Base-by-base conservation (phyloP, 2,797 vertebrate species). In the Rousettus madagascariensis region DNA sequence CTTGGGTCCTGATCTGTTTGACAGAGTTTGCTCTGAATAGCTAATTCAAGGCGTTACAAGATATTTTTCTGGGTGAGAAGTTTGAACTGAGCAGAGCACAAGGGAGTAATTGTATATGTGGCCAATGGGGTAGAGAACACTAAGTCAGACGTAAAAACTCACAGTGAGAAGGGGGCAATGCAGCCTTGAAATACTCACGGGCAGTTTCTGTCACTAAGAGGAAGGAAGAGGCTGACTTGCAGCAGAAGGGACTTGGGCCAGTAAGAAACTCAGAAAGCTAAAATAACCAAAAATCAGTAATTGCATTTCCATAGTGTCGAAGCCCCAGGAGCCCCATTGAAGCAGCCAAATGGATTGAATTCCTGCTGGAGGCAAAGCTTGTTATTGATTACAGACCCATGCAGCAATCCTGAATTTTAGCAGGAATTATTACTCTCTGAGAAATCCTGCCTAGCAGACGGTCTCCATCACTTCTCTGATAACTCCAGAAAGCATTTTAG, bases 241-340 rank as follows among this genome's bases (percentile, higher is more conserved):
- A 13, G 68, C 36, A n/a, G 63, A 93, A 85, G 51, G 57, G 26
- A 43, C 82, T 90, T 79, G 61, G 77, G 82, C 53, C 88, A 94
- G 94, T 22, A 59, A 92, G 85, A 15, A 93, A 80, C 88, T 91
- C 72, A 43, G 8, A 92, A 74, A 95, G 68, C 86, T 94, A 55
- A 87, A 91, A 82, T 87, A 63, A 95, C 57, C 82, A 74, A 89
- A 94, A 95, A 94, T 90, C 74, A 89, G 91, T 96, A 86, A 96
- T 89, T 93, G 86, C 15, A 57, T 96, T 96, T 72, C 30, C 16
- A 72, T 83, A 74, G 57, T 77, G 79, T 92, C 33, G 20, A 84
- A 95, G 69, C 96, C 88, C 72, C 95, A 86, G 88, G 94, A 86
- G 41, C 24, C 95, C 28, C n/a, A 83, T 1, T 24, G 93, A 96